Conservation (phyloP, 1,140 invertebrate genomes). For the Colletes gigas region DNA sequence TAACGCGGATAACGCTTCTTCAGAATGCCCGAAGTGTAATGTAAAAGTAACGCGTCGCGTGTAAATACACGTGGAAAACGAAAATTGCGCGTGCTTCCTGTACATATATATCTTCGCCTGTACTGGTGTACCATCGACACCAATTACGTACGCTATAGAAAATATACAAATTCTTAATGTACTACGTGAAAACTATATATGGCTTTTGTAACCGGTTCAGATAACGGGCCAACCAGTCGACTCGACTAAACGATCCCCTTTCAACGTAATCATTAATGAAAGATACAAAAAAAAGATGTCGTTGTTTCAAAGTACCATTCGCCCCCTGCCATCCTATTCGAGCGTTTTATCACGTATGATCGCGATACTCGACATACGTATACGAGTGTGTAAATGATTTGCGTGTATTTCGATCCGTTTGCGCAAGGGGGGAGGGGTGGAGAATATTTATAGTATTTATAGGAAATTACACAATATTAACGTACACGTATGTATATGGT, state of each 20-base stretch:
- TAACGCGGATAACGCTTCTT: slow-evolving; percentile 27
- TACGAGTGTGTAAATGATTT: slow-evolving; percentile 2
- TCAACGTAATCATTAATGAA: not conserved
- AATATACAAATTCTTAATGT: slow-evolving; percentile 44
- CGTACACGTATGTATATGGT: slow-evolving; percentile 32
- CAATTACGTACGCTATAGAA: slow-evolving; percentile 34
- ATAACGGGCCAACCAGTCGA: not conserved
- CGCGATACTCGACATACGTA: slow-evolving; percentile 1
- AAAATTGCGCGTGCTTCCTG: not conserved
- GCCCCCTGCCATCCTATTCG: slow-evolving; percentile 43
- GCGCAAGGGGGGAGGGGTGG: not conserved
- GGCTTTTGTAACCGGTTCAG: slow-evolving; percentile 28
- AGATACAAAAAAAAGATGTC: slow-evolving; percentile 22
- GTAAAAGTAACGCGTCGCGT: not conserved
- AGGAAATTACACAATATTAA: slow-evolving; percentile 48
- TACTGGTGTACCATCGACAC: slow-evolving; percentile 12
- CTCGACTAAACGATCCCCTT: not conserved
- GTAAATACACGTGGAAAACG: not conserved
- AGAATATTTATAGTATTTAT: slow-evolving; percentile 47
- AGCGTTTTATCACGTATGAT: not conserved
- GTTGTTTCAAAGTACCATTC: slow-evolving; percentile 50
- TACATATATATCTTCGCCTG: slow-evolving; percentile 5
- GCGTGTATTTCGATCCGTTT: not conserved
- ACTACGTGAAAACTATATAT: slow-evolving; percentile 33
- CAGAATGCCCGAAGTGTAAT: slow-evolving; percentile 38